Evolutionary conservation across 2,888 invertebrate genomes (phyloP), one percentile per base, ranked within the genome.

Genomic region (Diaphora mendica): DNA sequence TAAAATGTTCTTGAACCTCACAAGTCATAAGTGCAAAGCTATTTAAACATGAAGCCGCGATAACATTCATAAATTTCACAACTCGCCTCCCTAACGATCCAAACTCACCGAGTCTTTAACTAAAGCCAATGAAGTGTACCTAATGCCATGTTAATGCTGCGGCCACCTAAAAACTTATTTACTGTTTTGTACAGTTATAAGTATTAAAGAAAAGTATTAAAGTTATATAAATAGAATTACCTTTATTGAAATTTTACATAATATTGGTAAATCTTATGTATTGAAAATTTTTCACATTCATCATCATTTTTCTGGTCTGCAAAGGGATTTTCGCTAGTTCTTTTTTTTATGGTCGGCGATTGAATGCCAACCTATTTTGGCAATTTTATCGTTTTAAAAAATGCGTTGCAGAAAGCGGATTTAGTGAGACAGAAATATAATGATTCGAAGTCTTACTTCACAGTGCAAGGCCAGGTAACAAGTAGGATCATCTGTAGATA

Each of bases 21-120:
- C 55, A 65, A 73, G 55, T 72, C 64, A 72, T 30, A 73, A 73
- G 68, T 59, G 69, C 59, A 66, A 70, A 70, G 70, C 51, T 71
- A 74, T 75, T 73, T 71, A 73, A 84, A 82, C 74, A 75, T 70
- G 73, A 72, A 84, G 84, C 59, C 51, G 72, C 73, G 77, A 82
- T 83, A 84, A 76, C 73, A 84, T 84, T 84, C 82, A 82, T 84
- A 84, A 82, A 82, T 82, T 82, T 84, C 74, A 84, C 84, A 78
- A 77, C 77, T 84, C 82, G 70, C 74, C 76, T 73, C 82, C 74
- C 80, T 82, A 82, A 82, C 82, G 82, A 84, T 80, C 77, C 68
- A 65, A 77, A 77, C 77, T 79, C 73, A 33, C 59, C 71, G 70
- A 77, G 77, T 85, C 85, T 82, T 84, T 78, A 82, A 79, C 85